Percentiles rank a stretch among this genome's conserved stretches.
These are phyloP conservation scores for Leptopilina myrica DNA, from an alignment of 2,888 invertebrate genomes.

Conservation along the genomic window DNA sequence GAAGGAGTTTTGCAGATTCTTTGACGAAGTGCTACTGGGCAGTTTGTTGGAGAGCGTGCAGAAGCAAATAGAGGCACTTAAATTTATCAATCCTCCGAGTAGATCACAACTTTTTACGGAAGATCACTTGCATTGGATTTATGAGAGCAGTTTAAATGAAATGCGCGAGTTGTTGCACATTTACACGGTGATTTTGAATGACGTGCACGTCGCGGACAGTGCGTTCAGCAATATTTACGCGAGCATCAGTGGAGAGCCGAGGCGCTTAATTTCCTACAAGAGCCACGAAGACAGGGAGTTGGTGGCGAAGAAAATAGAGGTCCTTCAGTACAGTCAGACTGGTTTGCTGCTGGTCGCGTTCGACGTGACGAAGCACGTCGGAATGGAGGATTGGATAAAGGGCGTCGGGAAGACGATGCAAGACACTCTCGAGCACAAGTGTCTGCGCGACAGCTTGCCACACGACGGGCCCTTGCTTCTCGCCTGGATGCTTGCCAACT, in stretches of 20 bases:
- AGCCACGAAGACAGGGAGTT: constrained; percentile 72
- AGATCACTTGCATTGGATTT: constrained; percentile 70
- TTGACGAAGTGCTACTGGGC: constrained; percentile 65
- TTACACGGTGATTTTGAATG: constrained; percentile 69
- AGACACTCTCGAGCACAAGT: constrained; percentile 72
- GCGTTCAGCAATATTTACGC: constrained; percentile 70
- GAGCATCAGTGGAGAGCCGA: constrained; percentile 72
- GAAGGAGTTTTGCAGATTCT: constrained; percentile 74
- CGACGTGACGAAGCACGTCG: constrained; percentile 67
- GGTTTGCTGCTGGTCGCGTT: constrained; percentile 69
- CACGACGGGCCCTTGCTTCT: constrained; percentile 73
- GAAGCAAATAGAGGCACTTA: constrained; percentile 71
- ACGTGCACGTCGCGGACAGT: constrained; percentile 64
- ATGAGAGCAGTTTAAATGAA: constrained; percentile 72
- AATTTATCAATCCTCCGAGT: constrained; percentile 68
- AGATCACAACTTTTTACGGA: constrained; percentile 71
- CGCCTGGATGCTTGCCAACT: constrained; percentile 75
- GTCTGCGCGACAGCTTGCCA: constrained; percentile 65
- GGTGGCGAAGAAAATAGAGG: constrained; percentile 68
- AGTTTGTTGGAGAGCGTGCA: constrained; percentile 67
- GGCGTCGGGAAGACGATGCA: constrained; percentile 67
- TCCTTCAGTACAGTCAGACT: constrained; percentile 72
- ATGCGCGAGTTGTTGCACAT: constrained; percentile 73
- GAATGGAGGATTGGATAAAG: constrained; percentile 69
- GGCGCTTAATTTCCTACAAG: constrained; percentile 69